Evolutionary conservation across 2,113 vertebrate genomes (phyloP).

Genomic region (Pelvicachromis taeniatus): DNA sequence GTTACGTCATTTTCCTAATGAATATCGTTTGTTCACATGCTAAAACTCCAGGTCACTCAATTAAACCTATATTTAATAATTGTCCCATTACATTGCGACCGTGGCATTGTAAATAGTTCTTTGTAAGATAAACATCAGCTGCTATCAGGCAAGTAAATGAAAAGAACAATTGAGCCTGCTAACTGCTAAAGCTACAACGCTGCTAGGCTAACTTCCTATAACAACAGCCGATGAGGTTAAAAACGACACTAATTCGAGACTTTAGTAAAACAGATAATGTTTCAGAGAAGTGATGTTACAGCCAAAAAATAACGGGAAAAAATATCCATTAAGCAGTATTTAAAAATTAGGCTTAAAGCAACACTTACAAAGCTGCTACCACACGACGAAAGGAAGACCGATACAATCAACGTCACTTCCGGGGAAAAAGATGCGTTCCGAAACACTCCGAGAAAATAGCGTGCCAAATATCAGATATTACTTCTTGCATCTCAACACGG

Average conservation of each 20-base stretch:
- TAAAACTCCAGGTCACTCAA: neutral
- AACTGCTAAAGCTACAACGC: neutral
- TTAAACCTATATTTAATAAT: neutral
- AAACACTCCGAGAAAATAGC: neutral
- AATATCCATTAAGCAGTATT: rapidly evolving
- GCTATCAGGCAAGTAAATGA: neutral
- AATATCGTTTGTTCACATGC: neutral
- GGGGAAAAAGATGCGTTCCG: neutral
- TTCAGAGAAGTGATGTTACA: rapidly evolving
- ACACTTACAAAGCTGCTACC: constrained; percentile 34
- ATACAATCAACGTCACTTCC: constrained; percentile 23
- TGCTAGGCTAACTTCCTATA: neutral
- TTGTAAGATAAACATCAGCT: neutral
- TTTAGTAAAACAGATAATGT: rapidly evolving
- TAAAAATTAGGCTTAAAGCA: neutral
- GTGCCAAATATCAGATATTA: neutral
- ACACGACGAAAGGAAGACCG: neutral
- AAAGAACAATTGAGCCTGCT: neutral
- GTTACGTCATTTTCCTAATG: neutral
- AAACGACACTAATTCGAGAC: neutral
- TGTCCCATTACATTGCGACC: neutral
- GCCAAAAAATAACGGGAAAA: rapidly evolving
- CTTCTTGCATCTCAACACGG: neutral
- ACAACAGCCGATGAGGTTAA: neutral
- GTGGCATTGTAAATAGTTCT: neutral